Conservation (phyloP, 2,113 vertebrate genomes). For the Gymnocephalus cernua region DNA sequence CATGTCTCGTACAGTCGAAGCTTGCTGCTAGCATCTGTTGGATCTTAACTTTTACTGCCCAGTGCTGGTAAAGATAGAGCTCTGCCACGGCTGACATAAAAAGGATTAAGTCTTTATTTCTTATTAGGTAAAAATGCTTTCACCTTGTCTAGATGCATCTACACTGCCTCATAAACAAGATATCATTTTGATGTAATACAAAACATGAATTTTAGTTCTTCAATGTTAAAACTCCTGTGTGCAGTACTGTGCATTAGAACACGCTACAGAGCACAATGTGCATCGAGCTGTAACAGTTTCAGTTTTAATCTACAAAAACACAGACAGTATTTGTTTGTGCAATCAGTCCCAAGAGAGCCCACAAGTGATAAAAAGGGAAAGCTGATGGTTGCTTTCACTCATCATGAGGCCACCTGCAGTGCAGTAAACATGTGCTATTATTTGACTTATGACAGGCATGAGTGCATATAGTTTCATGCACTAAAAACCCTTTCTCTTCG, state of each 20-base stretch:
- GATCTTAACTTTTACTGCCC: slow-evolving; percentile 64
- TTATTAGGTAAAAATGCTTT: neutral
- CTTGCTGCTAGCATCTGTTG: slow-evolving; percentile 62
- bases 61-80: slow-evolving; percentile 18
- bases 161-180: neutral
- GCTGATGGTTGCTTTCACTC: slow-evolving; percentile 53
- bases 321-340: slow-evolving; percentile 46
- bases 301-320: slow-evolving; percentile 51
- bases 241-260: neutral
- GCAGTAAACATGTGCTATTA: slow-evolving; percentile 40
- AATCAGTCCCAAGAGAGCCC: slow-evolving; percentile 46
- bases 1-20: slow-evolving; percentile 57
- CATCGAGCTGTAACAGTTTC: slow-evolving; percentile 52
- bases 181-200: neutral
- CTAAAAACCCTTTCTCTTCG: slow-evolving; percentile 29
- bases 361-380: slow-evolving; percentile 63
- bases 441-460: slow-evolving; percentile 50
- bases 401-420: slow-evolving; percentile 63
- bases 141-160: slow-evolving; percentile 3
- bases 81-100: neutral
- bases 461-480: slow-evolving; percentile 36
- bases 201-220: neutral
- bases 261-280: slow-evolving; percentile 12
- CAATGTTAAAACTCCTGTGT: neutral
- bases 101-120: slow-evolving; percentile 17